These are phyloP conservation scores for Whitmania pigra DNA, from an alignment of 1,140 invertebrate species.

Conservation along the genomic window DNA sequence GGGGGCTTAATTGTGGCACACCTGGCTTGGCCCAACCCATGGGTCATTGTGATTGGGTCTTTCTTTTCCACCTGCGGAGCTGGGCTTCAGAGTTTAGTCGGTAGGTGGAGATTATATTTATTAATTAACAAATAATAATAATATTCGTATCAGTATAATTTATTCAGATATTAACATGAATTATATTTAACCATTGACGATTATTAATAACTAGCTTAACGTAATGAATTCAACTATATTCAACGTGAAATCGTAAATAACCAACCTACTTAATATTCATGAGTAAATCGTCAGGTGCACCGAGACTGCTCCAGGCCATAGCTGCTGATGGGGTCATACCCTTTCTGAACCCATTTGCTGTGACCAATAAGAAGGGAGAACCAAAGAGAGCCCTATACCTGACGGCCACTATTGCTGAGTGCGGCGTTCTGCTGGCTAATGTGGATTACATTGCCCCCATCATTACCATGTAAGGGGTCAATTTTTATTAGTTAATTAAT, in stretches of 20 bases:
- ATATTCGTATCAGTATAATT: no score
- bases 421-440: constrained; percentile 72
- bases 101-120: constrained; percentile 43
- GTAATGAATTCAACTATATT: no score
- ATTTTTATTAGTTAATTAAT: no score
- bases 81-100: constrained; percentile 91
- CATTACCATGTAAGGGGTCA: constrained; percentile 45
- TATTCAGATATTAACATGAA: no score
- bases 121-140: neutral
- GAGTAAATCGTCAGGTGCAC: constrained; percentile 44
- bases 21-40: constrained; percentile 75
- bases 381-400: constrained; percentile 84
- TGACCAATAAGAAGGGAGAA: constrained; percentile 83
- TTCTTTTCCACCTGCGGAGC: constrained; percentile 93
- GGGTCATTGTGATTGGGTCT: constrained; percentile 89
- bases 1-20: constrained; percentile 87
- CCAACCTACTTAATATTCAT: neutral
- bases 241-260: neutral
- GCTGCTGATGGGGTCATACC: constrained; percentile 94
- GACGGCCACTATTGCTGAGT: constrained; percentile 80
- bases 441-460: constrained; percentile 49
- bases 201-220: no score
- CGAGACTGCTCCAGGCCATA: constrained; percentile 71
- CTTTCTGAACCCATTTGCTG: constrained; percentile 76
- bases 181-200: no score